phyloP scores from a whole-genome alignment of 2,797 vertebrate genomes.

The Malurus leucopterus region DNA sequence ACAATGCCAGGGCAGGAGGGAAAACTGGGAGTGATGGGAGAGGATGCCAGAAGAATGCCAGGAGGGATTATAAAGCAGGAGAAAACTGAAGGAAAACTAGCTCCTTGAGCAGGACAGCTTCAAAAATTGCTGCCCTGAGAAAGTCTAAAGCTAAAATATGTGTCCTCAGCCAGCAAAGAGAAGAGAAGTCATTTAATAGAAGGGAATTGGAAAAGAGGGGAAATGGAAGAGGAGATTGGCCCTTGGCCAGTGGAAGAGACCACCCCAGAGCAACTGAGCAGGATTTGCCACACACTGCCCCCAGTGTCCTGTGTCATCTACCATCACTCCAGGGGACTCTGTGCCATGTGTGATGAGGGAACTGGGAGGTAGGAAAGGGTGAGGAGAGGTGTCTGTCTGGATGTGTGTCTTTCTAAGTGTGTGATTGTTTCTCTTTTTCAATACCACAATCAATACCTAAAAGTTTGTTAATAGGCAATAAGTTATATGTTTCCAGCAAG shows the following conservation, averaged over 20 bases:
- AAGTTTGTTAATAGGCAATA: neutral
- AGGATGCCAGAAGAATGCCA: neutral
- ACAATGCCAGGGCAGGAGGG: neutral
- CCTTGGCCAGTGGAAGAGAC: neutral
- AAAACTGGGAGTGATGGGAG: neutral
- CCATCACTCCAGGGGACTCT: neutral
- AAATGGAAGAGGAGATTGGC: neutral
- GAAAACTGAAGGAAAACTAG: neutral
- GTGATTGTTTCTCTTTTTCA: neutral
- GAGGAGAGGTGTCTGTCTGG: neutral
- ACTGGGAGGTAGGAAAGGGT: neutral
- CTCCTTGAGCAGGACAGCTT: neutral
- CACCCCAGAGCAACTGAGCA: neutral
- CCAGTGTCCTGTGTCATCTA: too few species aligned
- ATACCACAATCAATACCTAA: neutral
- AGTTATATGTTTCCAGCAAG: neutral
- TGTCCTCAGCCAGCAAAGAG: neutral
- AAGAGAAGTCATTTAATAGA: neutral
- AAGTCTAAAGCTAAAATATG: neutral
- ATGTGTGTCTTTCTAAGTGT: neutral
- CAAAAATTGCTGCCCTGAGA: neutral
- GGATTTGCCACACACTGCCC: too few species aligned
- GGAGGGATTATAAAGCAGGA: neutral
- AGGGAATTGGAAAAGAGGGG: too few species aligned
- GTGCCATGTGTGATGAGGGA: fast-evolving